Evolutionary conservation across 2,888 invertebrate genomes (phyloP), one percentile per base, ranked within the genome.

Genomic region (Apamea monoglypha): DNA sequence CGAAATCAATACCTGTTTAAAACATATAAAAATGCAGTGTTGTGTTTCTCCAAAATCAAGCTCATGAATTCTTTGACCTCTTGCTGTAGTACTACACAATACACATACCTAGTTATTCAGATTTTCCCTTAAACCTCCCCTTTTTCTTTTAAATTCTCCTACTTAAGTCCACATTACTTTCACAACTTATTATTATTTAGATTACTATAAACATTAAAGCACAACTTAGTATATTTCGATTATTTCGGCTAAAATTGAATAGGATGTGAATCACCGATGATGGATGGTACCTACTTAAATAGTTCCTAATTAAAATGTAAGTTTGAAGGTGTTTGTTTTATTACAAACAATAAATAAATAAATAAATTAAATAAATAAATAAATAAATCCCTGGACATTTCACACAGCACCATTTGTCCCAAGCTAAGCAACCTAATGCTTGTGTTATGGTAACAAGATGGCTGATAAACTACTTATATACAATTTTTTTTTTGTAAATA

Each of bases 301-400:
- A 21, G 14, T 29, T 71, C 6, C 32, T 47, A 14, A 14, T 36
- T 8, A 74, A 44, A 76, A 74, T 29, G 0, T 36, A 44, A 32
- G 14, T 40, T 12, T 18, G 8, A 18, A 78, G 7, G 12, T 63
- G 14, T 44, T 32, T 29, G 18, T 53, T 53, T n/a, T 16, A 29
- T 47, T 18, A 12, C 61, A 82, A 69, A 78, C 84, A 72, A 82
- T 69, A n/a, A n/a, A n/a, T n/a, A n/a, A n/a, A n/a, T n/a, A n/a
- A n/a, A n/a, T n/a, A n/a, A n/a, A n/a, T n/a, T n/a, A n/a, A n/a
- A n/a, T n/a, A n/a, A n/a, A n/a, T n/a, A n/a, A n/a, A n/a, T n/a
- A n/a, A n/a, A n/a, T n/a, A n/a, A n/a, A n/a, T n/a, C n/a, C n/a
- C n/a, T n/a, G n/a, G n/a, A n/a, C n/a, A n/a, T n/a, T n/a, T n/a